Evolutionary conservation across 1,140 invertebrate genomes (phyloP).

Genomic region (Drosophila mayri): DNA sequence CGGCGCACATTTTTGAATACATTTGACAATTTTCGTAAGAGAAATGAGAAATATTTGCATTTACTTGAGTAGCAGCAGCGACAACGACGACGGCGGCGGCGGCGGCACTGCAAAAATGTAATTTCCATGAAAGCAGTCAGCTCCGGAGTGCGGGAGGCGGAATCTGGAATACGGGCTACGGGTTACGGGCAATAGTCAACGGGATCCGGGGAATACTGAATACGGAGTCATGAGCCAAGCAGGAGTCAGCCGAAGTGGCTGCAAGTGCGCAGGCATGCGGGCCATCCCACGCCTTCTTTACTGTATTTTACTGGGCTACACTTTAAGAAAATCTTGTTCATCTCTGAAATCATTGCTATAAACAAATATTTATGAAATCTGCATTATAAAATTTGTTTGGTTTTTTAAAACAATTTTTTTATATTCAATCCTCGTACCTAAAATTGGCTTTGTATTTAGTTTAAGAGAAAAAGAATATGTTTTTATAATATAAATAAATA

Average conservation of each 20-base stretch:
- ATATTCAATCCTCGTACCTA: no score
- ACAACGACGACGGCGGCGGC: conserved; percentile 29
- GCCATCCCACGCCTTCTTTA: conserved; percentile 26
- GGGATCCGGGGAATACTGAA: conserved; percentile 5
- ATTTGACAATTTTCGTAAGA: conserved; percentile 81
- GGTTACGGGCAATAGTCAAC: not conserved
- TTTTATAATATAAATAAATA: no score
- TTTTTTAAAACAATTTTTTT: no score
- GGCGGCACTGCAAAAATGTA: conserved; percentile 78
- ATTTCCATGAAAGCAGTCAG: conserved; percentile 78
- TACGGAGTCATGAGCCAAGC: conserved; percentile 41
- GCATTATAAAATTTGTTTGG: no score
- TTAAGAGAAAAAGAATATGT: no score
- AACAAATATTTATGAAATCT: no score
- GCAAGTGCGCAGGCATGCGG: conserved; percentile 72
- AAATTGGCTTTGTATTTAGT: no score
- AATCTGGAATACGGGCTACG: conserved; percentile 4
- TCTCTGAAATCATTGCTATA: no score
- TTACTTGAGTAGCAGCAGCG: conserved; percentile 79
- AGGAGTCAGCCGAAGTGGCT: conserved; percentile 65
- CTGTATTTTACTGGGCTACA: conserved; percentile 8
- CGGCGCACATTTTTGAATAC: conserved; percentile 82
- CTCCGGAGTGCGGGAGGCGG: conserved; percentile 10
- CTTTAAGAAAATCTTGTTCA: not conserved
- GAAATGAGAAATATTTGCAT: conserved; percentile 83